phyloP scores from a whole-genome alignment of 2,888 invertebrate genomes.

The Chesias legatella region DNA sequence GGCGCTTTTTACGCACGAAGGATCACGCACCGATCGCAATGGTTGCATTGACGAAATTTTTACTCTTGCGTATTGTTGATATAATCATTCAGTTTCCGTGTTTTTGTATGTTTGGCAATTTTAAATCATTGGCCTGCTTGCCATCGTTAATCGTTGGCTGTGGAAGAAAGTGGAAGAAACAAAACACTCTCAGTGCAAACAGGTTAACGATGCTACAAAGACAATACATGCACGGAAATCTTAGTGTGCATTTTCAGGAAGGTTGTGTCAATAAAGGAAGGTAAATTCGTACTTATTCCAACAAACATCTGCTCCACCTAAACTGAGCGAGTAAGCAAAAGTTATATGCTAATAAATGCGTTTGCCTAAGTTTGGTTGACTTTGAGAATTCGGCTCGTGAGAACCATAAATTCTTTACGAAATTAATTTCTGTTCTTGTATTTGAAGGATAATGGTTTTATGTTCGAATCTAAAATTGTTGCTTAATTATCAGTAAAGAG shows the following conservation, averaged over 20 bases:
- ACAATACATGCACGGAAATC: slow-evolving; percentile 13
- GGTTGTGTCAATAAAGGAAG: slow-evolving; percentile 26
- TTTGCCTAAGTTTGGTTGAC: slow-evolving; percentile 10
- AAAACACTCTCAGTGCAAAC: slow-evolving; percentile 6
- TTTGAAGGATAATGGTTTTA: too few relatives aligned
- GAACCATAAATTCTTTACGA: too few relatives aligned
- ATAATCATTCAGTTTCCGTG: slow-evolving; percentile 27
- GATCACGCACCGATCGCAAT: slow-evolving; percentile 43
- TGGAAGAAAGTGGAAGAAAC: slow-evolving; percentile 12
- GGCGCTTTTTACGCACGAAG: slow-evolving; percentile 60
- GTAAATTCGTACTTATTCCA: slow-evolving; percentile 29
- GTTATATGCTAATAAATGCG: slow-evolving; percentile 5
- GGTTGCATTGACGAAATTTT: slow-evolving; percentile 35
- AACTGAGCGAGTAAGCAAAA: slow-evolving; percentile 16
- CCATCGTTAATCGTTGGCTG: slow-evolving; percentile 15
- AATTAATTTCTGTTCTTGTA: too few relatives aligned
- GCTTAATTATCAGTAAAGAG: too few relatives aligned
- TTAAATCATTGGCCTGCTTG: slow-evolving; percentile 9
- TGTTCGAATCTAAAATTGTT: too few relatives aligned
- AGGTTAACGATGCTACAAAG: slow-evolving; percentile 9
- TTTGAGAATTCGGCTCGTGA: slow-evolving; percentile 2
- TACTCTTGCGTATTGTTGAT: slow-evolving; percentile 25
- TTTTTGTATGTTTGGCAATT: slow-evolving; percentile 12
- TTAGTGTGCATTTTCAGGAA: slow-evolving; percentile 27
- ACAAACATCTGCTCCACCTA: slow-evolving; percentile 18